phyloP scores from a whole-genome alignment of 2,797 vertebrate genomes.

The Limosa lapponica region DNA sequence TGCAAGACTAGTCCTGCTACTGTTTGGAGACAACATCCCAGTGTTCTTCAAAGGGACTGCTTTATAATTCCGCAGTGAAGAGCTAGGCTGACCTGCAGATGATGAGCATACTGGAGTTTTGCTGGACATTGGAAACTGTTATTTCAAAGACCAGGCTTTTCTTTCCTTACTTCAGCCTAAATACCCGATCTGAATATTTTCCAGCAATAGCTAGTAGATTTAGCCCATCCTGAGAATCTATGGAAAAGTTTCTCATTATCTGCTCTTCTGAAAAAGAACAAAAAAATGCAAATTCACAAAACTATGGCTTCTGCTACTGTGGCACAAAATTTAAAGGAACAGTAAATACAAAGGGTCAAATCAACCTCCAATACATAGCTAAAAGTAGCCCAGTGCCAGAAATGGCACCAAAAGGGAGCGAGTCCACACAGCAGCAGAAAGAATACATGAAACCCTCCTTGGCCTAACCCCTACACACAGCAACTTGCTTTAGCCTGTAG shows the following conservation, averaged over 20 bases:
- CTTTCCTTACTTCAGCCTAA: background rate
- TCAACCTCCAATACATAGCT: background rate
- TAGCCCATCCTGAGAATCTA: background rate
- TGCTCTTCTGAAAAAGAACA: background rate
- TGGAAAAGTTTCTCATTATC: background rate
- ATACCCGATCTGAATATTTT: background rate
- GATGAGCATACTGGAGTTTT: background rate
- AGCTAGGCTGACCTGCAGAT: background rate
- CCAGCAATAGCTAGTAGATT: background rate
- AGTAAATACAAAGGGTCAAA: background rate
- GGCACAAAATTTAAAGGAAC: background rate
- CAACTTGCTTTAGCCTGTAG: background rate
- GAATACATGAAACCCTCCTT: background rate
- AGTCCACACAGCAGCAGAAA: background rate
- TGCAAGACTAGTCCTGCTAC: background rate
- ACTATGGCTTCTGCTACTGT: background rate
- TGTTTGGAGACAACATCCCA: background rate
- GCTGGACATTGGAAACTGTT: background rate
- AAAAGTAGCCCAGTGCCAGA: background rate
- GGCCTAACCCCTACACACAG: background rate
- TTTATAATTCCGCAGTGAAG: background rate
- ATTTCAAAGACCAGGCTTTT: background rate
- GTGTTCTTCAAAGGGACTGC: background rate
- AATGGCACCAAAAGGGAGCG: background rate
- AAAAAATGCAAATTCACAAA: background rate